A percentile compares a stretch with the other conserved stretches of the same genome.
These are phyloP conservation scores for Micrasema longulum DNA, from an alignment of 1,140 invertebrate species.

Conservation along the genomic window DNA sequence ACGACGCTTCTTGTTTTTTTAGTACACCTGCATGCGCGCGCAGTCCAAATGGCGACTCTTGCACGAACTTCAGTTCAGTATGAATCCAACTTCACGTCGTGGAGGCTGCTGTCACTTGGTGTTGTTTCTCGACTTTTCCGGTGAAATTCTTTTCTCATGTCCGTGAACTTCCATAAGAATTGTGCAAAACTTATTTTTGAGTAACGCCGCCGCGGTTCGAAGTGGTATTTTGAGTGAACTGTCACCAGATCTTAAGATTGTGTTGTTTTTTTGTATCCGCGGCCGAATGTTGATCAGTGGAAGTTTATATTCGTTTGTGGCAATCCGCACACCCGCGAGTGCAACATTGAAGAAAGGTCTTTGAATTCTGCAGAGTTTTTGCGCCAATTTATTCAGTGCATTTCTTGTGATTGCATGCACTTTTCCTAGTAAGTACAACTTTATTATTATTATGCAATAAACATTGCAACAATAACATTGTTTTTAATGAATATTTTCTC, in stretches of 20 bases:
- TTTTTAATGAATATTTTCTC: too few species aligned
- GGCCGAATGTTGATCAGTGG: slow-evolving; percentile 4
- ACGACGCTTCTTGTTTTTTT: not conserved
- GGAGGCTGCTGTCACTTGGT: not conserved
- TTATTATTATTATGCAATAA: too few species aligned
- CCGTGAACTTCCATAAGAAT: not conserved
- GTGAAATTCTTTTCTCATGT: not conserved
- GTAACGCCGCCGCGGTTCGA: not conserved
- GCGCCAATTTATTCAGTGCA: slow-evolving; percentile 7
- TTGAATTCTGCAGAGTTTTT: slow-evolving; percentile 8
- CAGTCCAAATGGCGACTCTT: slow-evolving; percentile 23
- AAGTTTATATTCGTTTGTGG: slow-evolving; percentile 11
- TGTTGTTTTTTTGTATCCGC: not conserved
- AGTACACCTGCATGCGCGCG: slow-evolving; percentile 5
- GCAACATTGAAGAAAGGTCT: not conserved
- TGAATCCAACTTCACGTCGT: slow-evolving; percentile 7
- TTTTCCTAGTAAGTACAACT: slow-evolving; percentile 17
- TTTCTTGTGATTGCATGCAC: slow-evolving; percentile 11
- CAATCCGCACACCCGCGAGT: not conserved
- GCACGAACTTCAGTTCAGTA: slow-evolving; percentile 27
- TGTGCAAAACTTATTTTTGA: not conserved
- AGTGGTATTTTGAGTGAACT: not conserved
- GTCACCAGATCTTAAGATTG: too few species aligned
- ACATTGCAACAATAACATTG: too few species aligned
- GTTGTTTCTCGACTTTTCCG: not conserved